Evolutionary conservation across 2,888 invertebrate species (phyloP), one percentile per base, ranked within the genome.

Genomic region (Ramazzottius varieornatus): DNA sequence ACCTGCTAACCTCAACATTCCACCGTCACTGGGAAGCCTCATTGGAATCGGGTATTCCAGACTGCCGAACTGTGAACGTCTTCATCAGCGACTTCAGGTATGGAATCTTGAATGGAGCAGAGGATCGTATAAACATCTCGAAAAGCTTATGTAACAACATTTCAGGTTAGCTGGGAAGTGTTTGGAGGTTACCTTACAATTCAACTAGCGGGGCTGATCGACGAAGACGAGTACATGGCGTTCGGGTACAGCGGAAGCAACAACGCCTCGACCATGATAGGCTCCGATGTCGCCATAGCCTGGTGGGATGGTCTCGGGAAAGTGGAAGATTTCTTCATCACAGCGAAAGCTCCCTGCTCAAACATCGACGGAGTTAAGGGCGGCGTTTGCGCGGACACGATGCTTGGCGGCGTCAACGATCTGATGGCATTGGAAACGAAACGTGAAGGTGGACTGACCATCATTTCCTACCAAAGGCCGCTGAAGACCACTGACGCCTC

Each of bases 121-220:
- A n/a, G n/a, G n/a, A n/a, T n/a, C n/a, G n/a, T n/a, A n/a, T n/a
- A n/a, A n/a, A n/a, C n/a, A n/a, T n/a, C n/a, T n/a, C n/a, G n/a
- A n/a, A n/a, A n/a, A n/a, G n/a, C n/a, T n/a, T n/a, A n/a, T 91
- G 67, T 89, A 90, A 78, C n/a, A n/a, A n/a, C n/a, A n/a, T n/a
- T n/a, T n/a, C n/a, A n/a, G n/a, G 85, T 91, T 24, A 84, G 86
- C 69, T 91, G 91, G 91, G 84, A 86, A 72, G 76, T 86, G 65
- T 82, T 84, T 76, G 84, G 82, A 68, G 71, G 85, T 65, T 81
- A 83, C 67, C 81, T 90, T 1, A 83, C 85, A 73, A 83, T 91
- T 65, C 84, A 85, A 34, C 74, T 90, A 63, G 83, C 86, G 1
- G 89, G 86, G 0, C 81, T 84, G 34, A 85, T 89, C 34, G 79